These are phyloP conservation scores for Lepus townsendii DNA, from an alignment of 2,797 vertebrate genomes.

Conservation along the genomic window DNA sequence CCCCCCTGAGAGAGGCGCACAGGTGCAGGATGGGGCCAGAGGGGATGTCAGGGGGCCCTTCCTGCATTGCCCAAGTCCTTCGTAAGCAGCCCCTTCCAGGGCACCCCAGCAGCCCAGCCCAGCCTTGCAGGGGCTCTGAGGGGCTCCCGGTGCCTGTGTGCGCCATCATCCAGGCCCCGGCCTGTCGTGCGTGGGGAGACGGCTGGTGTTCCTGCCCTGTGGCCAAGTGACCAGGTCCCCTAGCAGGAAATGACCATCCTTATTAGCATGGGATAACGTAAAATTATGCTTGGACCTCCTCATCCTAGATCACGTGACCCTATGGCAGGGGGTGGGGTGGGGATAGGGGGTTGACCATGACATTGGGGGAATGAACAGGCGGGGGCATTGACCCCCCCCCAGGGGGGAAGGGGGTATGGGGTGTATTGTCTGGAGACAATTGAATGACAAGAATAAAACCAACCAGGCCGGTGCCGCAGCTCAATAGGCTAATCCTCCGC, in stretches of 20 bases:
- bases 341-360: neutral
- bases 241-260: slow-evolving; percentile 29
- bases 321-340: no score
- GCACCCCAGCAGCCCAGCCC: neutral
- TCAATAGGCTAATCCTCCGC: no score
- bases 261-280: neutral
- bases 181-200: neutral
- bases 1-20: neutral
- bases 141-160: no score
- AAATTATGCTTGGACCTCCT: neutral
- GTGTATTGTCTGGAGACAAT: neutral
- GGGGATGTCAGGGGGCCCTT: neutral
- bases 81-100: neutral
- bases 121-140: neutral
- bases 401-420: no score
- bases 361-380: neutral
- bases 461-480: neutral
- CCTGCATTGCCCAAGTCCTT: neutral
- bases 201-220: neutral
- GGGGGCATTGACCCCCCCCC: neutral
- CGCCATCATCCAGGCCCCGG: no score
- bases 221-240: neutral
- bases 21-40: neutral
- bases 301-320: neutral
- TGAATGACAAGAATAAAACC: neutral